Evolutionary conservation across 2,888 invertebrate genomes (phyloP).

Genomic region (Melinaea marsaeus): DNA sequence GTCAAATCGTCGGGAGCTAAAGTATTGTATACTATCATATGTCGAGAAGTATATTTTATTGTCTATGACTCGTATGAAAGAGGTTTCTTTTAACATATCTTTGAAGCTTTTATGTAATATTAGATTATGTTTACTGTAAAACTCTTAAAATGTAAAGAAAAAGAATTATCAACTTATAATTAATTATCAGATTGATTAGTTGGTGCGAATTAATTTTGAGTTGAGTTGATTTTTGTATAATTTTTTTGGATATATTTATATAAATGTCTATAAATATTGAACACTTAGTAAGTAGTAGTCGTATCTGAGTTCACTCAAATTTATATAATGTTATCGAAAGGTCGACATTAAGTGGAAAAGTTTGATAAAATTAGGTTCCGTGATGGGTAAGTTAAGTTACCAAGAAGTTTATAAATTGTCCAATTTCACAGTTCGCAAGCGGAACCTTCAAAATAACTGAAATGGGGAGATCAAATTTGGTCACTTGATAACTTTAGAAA

Average conservation of each 20-base stretch:
- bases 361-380: conserved; percentile 58
- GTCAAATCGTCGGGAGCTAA: conserved; percentile 49
- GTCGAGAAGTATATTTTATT: conserved; percentile 47
- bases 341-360: conserved; percentile 53
- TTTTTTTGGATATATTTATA: not conserved
- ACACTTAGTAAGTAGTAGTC: not conserved
- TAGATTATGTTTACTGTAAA: too few species aligned
- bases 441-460: conserved; percentile 36
- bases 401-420: conserved; percentile 52
- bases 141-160: too few species aligned
- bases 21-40: conserved; percentile 54
- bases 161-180: too few species aligned
- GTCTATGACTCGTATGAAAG: too few species aligned
- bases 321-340: conserved; percentile 38
- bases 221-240: too few species aligned
- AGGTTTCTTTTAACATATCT: too few species aligned
- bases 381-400: conserved; percentile 34
- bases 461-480: conserved; percentile 28
- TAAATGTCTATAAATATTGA: not conserved
- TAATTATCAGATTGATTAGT: too few species aligned
- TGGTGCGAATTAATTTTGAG: too few species aligned
- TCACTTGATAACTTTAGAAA: too few species aligned
- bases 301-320: not conserved
- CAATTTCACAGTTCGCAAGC: conserved; percentile 53
- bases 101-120: too few species aligned